A percentile compares a stretch with the other conserved stretches of the same genome.
Evolutionary conservation across 2,797 vertebrate genomes (phyloP).

Genomic region (Sebastes glaucus): DNA sequence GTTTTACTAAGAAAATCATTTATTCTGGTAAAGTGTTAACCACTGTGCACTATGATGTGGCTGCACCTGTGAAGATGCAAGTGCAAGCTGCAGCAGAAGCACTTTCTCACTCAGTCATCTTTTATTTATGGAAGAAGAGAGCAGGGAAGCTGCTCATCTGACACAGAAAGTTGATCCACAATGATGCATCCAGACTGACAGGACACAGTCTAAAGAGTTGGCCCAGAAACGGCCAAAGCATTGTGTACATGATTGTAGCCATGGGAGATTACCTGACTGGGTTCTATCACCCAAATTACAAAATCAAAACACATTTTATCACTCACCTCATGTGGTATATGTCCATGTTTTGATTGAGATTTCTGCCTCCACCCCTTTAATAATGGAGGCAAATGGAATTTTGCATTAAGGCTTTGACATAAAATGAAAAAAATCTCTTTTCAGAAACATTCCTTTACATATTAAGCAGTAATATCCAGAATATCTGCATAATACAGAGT

Average conservation of each 20-base stretch:
- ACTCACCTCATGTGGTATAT: neutral
- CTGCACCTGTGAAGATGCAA: slow-evolving; percentile 34
- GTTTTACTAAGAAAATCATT: slow-evolving; percentile 39
- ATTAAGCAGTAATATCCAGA: neutral
- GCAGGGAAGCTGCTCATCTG: slow-evolving; percentile 8
- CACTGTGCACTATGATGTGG: slow-evolving; percentile 28
- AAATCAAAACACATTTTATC: too few relatives aligned
- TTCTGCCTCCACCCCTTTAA: neutral
- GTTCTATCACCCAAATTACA: too few relatives aligned
- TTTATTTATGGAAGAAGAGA: slow-evolving; percentile 51
- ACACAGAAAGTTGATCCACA: slow-evolving; percentile 13
- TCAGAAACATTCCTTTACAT: neutral
- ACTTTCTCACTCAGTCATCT: slow-evolving; percentile 43
- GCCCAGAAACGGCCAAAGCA: neutral
- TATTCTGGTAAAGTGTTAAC: slow-evolving; percentile 56
- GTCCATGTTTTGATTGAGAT: neutral
- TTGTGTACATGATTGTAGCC: neutral
- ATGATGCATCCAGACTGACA: slow-evolving; percentile 14
- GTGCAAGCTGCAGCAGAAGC: slow-evolving; percentile 30
- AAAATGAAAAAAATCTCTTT: neutral
- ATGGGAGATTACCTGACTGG: neutral
- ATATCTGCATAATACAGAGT: too few relatives aligned
- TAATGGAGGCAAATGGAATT: neutral
- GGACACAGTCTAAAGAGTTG: neutral
- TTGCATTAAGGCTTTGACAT: neutral